Evolutionary conservation across 1,140 invertebrate genomes (phyloP), one percentile per base, ranked within the genome.

Genomic region (Dryas iulia): DNA sequence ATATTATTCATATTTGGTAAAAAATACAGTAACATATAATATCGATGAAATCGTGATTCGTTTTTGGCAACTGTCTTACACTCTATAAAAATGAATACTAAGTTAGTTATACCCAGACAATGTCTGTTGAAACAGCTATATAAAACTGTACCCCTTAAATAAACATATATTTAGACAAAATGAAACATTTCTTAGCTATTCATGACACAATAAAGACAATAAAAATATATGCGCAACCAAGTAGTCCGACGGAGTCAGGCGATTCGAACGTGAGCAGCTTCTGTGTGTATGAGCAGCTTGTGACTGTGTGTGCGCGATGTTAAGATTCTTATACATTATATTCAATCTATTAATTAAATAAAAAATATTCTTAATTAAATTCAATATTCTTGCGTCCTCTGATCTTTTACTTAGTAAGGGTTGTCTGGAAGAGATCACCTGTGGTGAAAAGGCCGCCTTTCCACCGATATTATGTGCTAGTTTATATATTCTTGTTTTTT

Each of bases 181-280:
- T 10, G 1, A 47, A 1, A 61, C n/a, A n/a, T n/a, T 30, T 47
- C 8, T 47, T 47, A 47, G 39, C 39, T 21, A 47, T 18, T 8
- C 39, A 39, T 31, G 39, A 18, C 14, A 47, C 39, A 47, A 18
- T 18, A 47, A 10, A 18, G 7, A 21, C 39, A 18, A 47, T 47
- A 47, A 47, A 47, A 47, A n/a, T 18, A 18, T 47, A 47, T 47
- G 39, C 39, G 39, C 39, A 47, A 47, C 39, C 39, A 47, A 21
- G 35, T 39, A 39, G 39, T 47, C 39, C 39, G 39, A 8, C 18
- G 39, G 18, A 65, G 73, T 81, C 79, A 74, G 79, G 69, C 78
- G 79, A 82, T 74, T 78, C 54, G 72, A 84, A 81, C 79, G 79
- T 81, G 78, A 78, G 67, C 58, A 14, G 39, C 18, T 47, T 47